A percentile compares a stretch with the other conserved stretches of the same genome.
Conservation (phyloP, 2,888 invertebrate species). For the Coelopa pilipes region DNA sequence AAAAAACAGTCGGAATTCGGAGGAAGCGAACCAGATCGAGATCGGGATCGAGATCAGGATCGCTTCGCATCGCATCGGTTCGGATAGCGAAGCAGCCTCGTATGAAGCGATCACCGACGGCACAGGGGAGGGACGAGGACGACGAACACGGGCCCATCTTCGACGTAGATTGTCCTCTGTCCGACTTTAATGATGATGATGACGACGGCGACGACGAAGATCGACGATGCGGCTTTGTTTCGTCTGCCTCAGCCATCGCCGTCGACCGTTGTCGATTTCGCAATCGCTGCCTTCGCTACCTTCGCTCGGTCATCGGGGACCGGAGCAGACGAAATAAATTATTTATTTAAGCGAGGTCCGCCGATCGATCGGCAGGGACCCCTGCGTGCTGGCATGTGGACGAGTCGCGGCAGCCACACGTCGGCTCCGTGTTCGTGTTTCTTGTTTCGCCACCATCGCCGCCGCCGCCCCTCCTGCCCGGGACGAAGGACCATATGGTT, state of each 20-base stretch:
- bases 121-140: too few relatives aligned
- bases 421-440: not conserved
- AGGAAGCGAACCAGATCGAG: not conserved
- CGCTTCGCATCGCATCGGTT: too few relatives aligned
- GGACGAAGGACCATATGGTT: slow-evolving; percentile 2
- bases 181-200: slow-evolving; percentile 24
- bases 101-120: too few relatives aligned
- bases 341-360: slow-evolving; percentile 22
- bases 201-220: not conserved
- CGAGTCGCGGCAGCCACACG: not conserved
- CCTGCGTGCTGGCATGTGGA: not conserved
- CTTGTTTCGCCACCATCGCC: not conserved
- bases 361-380: too few relatives aligned
- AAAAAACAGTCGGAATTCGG: slow-evolving; percentile 1
- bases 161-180: not conserved
- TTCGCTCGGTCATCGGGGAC: not conserved
- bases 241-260: not conserved
- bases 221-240: not conserved
- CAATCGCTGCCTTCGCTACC: slow-evolving; percentile 12
- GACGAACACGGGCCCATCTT: too few relatives aligned
- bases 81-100: too few relatives aligned
- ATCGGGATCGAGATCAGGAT: too few relatives aligned
- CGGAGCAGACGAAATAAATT: slow-evolving; percentile 11
- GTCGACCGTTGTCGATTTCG: too few relatives aligned
- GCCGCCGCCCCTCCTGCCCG: slow-evolving; percentile 19